phyloP scores from a whole-genome alignment of 1,140 invertebrate genomes.

The Nilaparvata lugens region DNA sequence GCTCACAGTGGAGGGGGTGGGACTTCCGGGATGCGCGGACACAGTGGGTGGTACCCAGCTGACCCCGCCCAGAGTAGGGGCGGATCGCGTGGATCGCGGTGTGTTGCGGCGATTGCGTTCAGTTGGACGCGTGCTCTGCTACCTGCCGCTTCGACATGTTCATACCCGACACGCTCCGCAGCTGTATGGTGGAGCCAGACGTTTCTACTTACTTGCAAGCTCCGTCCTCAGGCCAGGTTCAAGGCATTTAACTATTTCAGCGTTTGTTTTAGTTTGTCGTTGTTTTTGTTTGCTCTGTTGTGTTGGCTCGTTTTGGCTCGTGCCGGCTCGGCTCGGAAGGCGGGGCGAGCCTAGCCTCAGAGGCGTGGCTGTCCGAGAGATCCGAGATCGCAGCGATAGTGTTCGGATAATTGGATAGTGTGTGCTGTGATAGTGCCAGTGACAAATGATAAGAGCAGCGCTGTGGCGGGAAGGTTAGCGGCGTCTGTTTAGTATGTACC shows the following conservation, averaged over 20 bases:
- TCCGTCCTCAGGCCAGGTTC: conserved; percentile 70
- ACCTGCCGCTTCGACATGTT: conserved; percentile 43
- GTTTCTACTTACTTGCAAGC: conserved; percentile 71
- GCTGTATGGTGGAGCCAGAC: conserved; percentile 77
- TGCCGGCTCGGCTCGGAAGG: conserved; percentile 5
- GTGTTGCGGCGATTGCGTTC: background rate
- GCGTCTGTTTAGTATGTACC: conserved; percentile 17
- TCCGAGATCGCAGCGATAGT: conserved; percentile 7
- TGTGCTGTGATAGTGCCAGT: conserved; percentile 9
- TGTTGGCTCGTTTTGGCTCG: background rate
- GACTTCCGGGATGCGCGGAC: background rate
- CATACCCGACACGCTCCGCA: conserved; percentile 66
- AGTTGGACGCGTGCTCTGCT: background rate
- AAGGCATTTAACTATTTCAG: conserved; percentile 3
- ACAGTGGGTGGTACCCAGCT: background rate
- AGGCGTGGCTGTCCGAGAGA: background rate
- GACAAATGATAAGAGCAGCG: background rate
- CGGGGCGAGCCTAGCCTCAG: conserved; percentile 11
- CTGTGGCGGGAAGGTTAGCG: background rate
- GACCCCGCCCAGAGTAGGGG: background rate
- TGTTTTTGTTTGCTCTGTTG: conserved; percentile 1
- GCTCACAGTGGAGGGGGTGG: too few relatives aligned
- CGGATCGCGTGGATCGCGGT: background rate
- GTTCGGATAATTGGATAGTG: conserved; percentile 13
- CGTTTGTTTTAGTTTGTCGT: conserved; percentile 7